phyloP scores from a whole-genome alignment of 92 coral and sea anemone species.

The Micromussa lordhowensis region DNA sequence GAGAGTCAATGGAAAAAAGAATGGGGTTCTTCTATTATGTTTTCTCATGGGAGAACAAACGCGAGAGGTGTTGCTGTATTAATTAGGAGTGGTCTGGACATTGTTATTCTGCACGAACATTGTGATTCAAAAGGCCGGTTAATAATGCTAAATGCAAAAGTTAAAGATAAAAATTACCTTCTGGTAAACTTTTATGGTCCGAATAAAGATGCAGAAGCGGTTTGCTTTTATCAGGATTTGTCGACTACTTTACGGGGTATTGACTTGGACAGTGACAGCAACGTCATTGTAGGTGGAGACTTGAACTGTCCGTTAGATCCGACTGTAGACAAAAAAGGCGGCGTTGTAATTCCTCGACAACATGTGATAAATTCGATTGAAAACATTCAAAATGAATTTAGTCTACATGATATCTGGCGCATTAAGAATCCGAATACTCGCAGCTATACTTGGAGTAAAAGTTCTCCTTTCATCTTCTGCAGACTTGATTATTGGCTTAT shows the following conservation, averaged over 20 bases:
- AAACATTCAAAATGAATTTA: background rate
- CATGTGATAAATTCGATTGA: constrained; percentile 20
- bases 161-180: background rate
- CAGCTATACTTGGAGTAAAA: too few species aligned
- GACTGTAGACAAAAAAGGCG: constrained; percentile 13
- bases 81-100: constrained; percentile 18
- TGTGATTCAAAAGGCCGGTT: background rate
- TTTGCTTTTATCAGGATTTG: constrained; percentile 7
- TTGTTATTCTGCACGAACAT: constrained; percentile 4
- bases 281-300: background rate
- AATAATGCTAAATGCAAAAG: constrained; percentile 2
- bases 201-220: constrained; percentile 8
- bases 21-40: constrained; percentile 30
- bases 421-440: too few species aligned
- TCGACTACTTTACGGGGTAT: background rate
- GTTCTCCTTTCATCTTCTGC: too few species aligned
- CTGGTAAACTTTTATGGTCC: constrained; percentile 10
- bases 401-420: too few species aligned
- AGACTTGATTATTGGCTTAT: too few species aligned
- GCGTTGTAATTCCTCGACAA: constrained; percentile 23
- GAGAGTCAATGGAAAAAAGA: constrained; percentile 33
- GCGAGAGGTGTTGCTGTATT: constrained; percentile 1
- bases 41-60: constrained; percentile 36
- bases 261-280: background rate
- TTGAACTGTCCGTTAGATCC: background rate